Conservation (phyloP, 2,888 invertebrate genomes). For the Drosophila paracracens region DNA sequence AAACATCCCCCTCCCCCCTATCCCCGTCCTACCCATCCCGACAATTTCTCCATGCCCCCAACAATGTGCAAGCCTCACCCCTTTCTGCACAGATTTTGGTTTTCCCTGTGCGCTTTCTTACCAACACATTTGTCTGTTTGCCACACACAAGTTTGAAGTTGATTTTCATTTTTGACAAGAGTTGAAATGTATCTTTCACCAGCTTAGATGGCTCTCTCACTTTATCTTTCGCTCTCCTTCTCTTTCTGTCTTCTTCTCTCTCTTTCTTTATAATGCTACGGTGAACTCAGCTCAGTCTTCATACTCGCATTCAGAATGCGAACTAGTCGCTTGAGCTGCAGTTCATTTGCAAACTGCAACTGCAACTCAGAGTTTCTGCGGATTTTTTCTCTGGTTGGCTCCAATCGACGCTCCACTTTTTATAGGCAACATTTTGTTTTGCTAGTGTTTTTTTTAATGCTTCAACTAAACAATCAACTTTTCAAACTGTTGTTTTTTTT, state of each 20-base stretch:
- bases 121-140: slow-evolving; percentile 76
- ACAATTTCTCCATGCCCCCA: neutral
- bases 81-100: slow-evolving; percentile 28
- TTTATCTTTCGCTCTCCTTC: neutral
- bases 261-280: neutral
- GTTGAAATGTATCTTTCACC: slow-evolving; percentile 81
- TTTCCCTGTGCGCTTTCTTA: slow-evolving; percentile 69
- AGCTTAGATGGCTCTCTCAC: slow-evolving; percentile 23
- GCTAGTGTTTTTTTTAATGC: slow-evolving; percentile 63
- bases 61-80: slow-evolving; percentile 1
- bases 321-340: slow-evolving; percentile 17
- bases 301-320: slow-evolving; percentile 53
- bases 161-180: slow-evolving; percentile 79
- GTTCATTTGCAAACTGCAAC: slow-evolving; percentile 40
- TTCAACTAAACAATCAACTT: slow-evolving; percentile 81
- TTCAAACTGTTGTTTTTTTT: slow-evolving; percentile 72
- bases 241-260: neutral
- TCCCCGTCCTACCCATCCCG: neutral
- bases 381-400: slow-evolving; percentile 51
- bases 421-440: slow-evolving; percentile 54
- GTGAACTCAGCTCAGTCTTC: slow-evolving; percentile 4
- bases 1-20: neutral
- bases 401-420: slow-evolving; percentile 76
- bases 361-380: slow-evolving; percentile 47
- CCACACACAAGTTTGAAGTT: slow-evolving; percentile 56